These are phyloP conservation scores for Coptodon bakossiorum DNA, from an alignment of 2,113 vertebrate genomes.

Conservation along the genomic window DNA sequence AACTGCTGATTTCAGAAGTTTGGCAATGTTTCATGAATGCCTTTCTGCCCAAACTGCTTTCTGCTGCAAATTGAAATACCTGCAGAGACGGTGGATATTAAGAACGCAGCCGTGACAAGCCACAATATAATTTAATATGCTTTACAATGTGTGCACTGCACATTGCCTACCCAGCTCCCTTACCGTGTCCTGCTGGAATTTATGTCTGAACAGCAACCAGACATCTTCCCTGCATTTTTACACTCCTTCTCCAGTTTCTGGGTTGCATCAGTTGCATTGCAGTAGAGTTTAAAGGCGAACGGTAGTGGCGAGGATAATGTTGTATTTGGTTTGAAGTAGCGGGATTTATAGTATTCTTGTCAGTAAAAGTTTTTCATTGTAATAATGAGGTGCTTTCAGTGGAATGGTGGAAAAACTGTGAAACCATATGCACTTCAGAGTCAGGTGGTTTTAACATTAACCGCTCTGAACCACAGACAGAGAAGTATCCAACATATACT, in stretches of 20 bases:
- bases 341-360: not conserved
- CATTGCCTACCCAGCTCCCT: not conserved
- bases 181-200: not conserved
- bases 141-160: not conserved
- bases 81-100: not conserved
- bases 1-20: conserved; percentile 9
- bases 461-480: not conserved
- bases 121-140: not conserved
- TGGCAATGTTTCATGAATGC: conserved; percentile 10
- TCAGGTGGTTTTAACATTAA: not conserved
- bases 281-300: not conserved
- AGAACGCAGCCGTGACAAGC: not conserved
- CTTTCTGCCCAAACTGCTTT: not conserved
- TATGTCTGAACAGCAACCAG: not conserved
- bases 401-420: not conserved
- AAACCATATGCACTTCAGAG: not conserved
- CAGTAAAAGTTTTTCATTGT: not conserved
- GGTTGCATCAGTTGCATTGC: not conserved
- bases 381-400: not conserved
- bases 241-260: not conserved
- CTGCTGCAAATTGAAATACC: not conserved
- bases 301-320: not conserved
- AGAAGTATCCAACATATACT: not conserved
- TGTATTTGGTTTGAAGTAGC: not conserved
- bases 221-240: conserved; percentile 2